Evolutionary conservation across 2,797 vertebrate species (phyloP).

Genomic region (Alosa sapidissima): DNA sequence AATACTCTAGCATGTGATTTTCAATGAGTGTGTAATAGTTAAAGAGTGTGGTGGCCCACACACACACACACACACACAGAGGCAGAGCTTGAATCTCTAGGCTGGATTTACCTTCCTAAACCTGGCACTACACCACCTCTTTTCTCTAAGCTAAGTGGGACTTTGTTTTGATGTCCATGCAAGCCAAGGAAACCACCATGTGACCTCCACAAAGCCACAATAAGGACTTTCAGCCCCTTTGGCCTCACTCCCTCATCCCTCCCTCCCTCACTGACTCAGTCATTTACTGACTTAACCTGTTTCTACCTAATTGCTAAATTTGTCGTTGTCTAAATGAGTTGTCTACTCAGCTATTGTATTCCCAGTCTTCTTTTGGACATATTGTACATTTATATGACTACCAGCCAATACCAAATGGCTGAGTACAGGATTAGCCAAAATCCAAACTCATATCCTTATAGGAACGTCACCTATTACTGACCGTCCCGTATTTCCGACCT

Average conservation of each 20-base stretch:
- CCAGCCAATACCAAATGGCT: background rate
- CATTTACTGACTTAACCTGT: background rate
- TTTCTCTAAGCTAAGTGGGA: background rate
- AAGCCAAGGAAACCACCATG: background rate
- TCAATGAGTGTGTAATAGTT: background rate
- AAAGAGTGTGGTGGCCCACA: background rate
- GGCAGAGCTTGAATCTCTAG: background rate
- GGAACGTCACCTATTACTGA: no score
- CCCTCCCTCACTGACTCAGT: background rate
- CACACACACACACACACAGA: constrained; percentile 4
- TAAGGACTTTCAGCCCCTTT: background rate
- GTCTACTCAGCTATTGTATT: background rate
- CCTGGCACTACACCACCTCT: background rate
- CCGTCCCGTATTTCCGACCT: no score
- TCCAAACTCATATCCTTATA: no score
- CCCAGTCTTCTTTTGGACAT: background rate
- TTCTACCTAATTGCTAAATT: no score
- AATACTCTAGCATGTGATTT: background rate
- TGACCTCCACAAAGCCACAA: background rate
- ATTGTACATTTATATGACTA: background rate
- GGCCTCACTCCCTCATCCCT: constrained; percentile 23
- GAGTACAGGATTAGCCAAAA: background rate
- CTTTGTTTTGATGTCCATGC: constrained; percentile 10
- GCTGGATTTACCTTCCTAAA: constrained; percentile 3
- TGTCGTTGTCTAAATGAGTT: no score